Percentiles rank a stretch among this genome's conserved stretches.
Conservation (phyloP, 2,113 vertebrate species). For the Morone saxatilis region DNA sequence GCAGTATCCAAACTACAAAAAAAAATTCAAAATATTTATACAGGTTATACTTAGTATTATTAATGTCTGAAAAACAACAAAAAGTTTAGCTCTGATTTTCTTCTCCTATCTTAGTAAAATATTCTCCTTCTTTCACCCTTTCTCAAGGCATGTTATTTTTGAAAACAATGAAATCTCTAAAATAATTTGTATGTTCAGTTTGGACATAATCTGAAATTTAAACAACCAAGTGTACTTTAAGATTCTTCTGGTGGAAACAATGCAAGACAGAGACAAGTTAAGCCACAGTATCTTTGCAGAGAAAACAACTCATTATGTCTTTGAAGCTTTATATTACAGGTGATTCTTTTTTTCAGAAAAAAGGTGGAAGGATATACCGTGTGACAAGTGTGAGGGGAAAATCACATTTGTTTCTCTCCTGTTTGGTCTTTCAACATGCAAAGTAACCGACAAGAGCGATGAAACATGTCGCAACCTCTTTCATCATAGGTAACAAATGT, state of each 20-base stretch:
- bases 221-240: conserved; percentile 31
- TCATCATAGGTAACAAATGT: conserved; percentile 31
- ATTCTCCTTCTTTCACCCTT: conserved; percentile 22
- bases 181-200: background rate
- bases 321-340: conserved; percentile 30
- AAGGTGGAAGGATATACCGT: conserved; percentile 44
- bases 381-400: conserved; percentile 31
- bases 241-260: conserved; percentile 45
- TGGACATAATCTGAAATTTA: conserved; percentile 20
- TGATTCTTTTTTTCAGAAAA: conserved; percentile 19
- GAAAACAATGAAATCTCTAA: background rate
- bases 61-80: conserved; percentile 56
- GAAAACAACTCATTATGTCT: conserved; percentile 48
- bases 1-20: conserved; percentile 52
- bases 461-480: conserved; percentile 20
- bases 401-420: conserved; percentile 41
- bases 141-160: conserved; percentile 27
- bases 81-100: conserved; percentile 49
- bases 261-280: conserved; percentile 31
- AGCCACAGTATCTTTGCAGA: background rate
- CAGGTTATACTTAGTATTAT: conserved; percentile 33
- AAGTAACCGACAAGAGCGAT: background rate
- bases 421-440: background rate
- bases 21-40: conserved; percentile 47
- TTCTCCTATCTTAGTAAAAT: conserved; percentile 16